Base-by-base conservation (phyloP, 2,113 vertebrate genomes). In the Dicaeum eximium region DNA sequence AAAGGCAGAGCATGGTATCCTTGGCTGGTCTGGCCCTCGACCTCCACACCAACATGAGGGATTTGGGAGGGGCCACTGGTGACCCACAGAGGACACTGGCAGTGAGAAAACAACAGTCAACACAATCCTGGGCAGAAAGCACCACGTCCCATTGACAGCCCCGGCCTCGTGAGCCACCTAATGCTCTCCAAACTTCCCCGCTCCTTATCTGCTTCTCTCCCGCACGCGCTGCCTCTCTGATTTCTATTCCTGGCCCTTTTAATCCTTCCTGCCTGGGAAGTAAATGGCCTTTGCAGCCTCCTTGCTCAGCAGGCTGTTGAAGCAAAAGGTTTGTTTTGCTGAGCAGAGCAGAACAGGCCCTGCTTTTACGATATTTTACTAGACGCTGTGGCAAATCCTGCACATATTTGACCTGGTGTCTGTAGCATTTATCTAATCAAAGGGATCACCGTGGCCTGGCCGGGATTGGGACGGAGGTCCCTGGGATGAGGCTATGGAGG, bases 341-440 rank as follows among this genome's bases (percentile, higher is more conserved):
- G 94, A 97, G 94, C 72, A 73, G 95, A 78, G 96, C 79, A 91
- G 48, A 92, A 97, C 0, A 7, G 67, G 58, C 61, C 61, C 15
- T 11, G 70, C 35, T 94, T 97, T 97, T 97, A 97, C 2, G 17
- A 93, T 96, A 96, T 97, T 97, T 96, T 96, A 97, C 97, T 40
- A 97, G 97, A 97, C 96, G 20, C 89, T 75, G 92, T n/a, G 86
- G 77, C 89, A 97, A 97, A 96, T 86, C 95, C 97, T 93, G 93
- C 94, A 90, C 95, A 96, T 97, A 97, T 97, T 97, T 97, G 96
- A 96, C 93, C 94, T 96, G 37, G 86, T 96, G 97, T 97, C 97
- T 97, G 96, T 78, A 92, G 85, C 94, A 90, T 96, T 97, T 97
- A 97, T 97, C 97, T 97, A 97, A 97, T 97, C 97, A 96, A 82